phyloP scores from a whole-genome alignment of 2,113 vertebrate species.

The Merops nubicus region DNA sequence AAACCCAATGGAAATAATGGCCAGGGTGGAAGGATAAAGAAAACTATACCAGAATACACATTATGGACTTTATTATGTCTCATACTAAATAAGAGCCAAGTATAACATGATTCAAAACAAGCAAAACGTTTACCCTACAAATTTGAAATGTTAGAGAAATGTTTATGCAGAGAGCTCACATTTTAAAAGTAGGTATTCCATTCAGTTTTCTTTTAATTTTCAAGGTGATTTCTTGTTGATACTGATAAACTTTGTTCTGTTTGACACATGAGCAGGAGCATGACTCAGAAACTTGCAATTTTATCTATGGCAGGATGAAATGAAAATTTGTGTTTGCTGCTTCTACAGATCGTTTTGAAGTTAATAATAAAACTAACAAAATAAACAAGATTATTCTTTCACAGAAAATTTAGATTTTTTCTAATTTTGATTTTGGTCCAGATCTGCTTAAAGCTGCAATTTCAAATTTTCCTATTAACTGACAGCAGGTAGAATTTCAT shows the following conservation, averaged over 20 bases:
- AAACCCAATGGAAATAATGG: not conserved
- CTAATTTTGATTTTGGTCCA: not conserved
- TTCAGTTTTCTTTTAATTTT: not conserved
- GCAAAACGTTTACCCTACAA: not conserved
- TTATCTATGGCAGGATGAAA: not conserved
- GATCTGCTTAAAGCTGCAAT: not conserved
- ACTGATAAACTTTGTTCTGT: not conserved
- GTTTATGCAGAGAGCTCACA: not conserved
- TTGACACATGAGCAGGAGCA: not conserved
- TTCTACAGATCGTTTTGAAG: not conserved
- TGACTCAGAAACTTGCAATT: not conserved
- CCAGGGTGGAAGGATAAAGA: not conserved
- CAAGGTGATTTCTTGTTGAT: not conserved
- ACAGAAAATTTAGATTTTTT: not conserved
- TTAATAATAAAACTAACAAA: not conserved
- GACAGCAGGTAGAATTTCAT: not conserved
- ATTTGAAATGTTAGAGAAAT: not conserved
- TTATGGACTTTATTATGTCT: not conserved
- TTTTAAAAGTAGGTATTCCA: not conserved
- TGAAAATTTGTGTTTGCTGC: not conserved
- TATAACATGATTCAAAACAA: not conserved
- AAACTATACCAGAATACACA: not conserved
- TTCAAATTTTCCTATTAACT: not conserved
- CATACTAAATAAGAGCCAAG: not conserved
- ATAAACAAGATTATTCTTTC: not conserved